Percentiles rank a stretch among this genome's conserved stretches.
Conservation (phyloP, 1,140 invertebrate species). For the Chironomus tepperi region DNA sequence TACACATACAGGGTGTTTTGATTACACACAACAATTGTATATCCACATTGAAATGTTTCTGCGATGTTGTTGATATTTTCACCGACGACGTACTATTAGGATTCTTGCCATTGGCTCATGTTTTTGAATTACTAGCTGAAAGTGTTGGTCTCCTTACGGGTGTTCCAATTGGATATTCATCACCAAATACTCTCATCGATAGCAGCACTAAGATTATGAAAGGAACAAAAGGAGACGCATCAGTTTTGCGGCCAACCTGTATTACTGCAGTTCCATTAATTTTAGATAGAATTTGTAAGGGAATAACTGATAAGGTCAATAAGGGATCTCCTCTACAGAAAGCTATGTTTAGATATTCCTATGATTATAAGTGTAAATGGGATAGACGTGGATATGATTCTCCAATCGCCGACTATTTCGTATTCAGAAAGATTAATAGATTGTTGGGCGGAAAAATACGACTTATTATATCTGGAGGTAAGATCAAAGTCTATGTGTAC, state of each 20-base stretch:
- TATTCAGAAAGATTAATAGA: conserved; percentile 69
- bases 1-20: conserved; percentile 49
- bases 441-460: conserved; percentile 81
- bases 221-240: conserved; percentile 84
- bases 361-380: conserved; percentile 84
- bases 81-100: conserved; percentile 81
- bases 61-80: conserved; percentile 62
- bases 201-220: conserved; percentile 91
- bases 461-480: conserved; percentile 76
- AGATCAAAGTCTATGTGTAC: not conserved
- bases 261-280: conserved; percentile 95
- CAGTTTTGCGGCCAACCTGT: conserved; percentile 82
- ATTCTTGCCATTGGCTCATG: conserved; percentile 94
- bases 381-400: conserved; percentile 73
- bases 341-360: conserved; percentile 83
- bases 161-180: conserved; percentile 93
- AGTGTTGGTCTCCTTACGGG: conserved; percentile 67
- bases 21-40: conserved; percentile 89
- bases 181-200: conserved; percentile 90
- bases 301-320: conserved; percentile 83
- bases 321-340: conserved; percentile 63
- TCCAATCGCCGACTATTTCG: conserved; percentile 66
- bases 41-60: conserved; percentile 78
- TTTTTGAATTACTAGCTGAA: conserved; percentile 85
- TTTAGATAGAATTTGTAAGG: conserved; percentile 91